Conservation (phyloP, 2,797 vertebrate genomes). For the Nothura maculosa region DNA sequence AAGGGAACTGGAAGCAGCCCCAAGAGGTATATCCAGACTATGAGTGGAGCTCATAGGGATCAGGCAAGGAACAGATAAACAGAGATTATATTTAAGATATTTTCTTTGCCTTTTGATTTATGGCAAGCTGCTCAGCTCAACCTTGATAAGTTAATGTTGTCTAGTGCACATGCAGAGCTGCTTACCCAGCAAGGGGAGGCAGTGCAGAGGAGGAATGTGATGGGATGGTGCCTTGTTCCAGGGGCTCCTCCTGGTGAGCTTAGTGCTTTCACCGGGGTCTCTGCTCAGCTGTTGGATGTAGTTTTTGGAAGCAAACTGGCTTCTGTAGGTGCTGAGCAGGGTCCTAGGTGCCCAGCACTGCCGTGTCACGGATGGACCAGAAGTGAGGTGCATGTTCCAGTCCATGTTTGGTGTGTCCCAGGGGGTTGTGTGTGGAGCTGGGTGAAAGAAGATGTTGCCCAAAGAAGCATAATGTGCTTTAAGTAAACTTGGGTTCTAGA, state of each 20-base stretch:
- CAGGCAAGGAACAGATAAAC: slow-evolving; percentile 47
- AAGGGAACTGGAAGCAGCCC: no score
- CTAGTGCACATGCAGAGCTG: not conserved
- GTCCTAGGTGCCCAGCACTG: not conserved
- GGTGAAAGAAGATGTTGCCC: no score
- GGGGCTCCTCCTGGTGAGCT: not conserved
- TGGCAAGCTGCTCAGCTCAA: not conserved
- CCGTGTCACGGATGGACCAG: not conserved
- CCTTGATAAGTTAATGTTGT: slow-evolving; percentile 45
- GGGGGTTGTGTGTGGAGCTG: no score
- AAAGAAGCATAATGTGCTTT: no score
- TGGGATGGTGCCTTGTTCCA: not conserved
- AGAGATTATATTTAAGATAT: slow-evolving; percentile 33
- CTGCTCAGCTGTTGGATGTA: not conserved
- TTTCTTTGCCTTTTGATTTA: slow-evolving; percentile 65
- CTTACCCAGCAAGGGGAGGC: not conserved
- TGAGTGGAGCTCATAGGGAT: not conserved
- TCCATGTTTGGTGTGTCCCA: no score
- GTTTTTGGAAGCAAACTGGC: not conserved
- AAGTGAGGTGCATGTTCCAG: accelerated
- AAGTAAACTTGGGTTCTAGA: no score
- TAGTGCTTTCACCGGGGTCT: not conserved
- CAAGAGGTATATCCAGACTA: not conserved
- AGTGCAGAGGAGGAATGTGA: not conserved
- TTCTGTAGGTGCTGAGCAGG: accelerated